phyloP scores from a whole-genome alignment of 2,113 vertebrate genomes.

The Polypterus bichir region DNA sequence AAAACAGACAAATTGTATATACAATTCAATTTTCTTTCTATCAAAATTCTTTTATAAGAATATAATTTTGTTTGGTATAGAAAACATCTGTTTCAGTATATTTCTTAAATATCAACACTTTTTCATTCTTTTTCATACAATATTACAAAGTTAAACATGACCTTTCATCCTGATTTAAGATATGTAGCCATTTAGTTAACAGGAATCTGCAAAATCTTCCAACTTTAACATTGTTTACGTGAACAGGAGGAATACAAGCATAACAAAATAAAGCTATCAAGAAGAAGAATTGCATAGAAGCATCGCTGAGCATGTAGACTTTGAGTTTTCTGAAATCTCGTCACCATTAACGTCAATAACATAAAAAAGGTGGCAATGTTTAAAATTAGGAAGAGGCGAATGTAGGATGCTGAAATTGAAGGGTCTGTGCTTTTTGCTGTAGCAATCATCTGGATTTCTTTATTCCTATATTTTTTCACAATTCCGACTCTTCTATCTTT shows the following conservation, averaged over 20 bases:
- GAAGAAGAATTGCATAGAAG: conserved; percentile 75
- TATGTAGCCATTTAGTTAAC: too few species aligned
- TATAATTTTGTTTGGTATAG: too few species aligned
- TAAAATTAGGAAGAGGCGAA: conserved; percentile 77
- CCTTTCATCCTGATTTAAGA: too few species aligned
- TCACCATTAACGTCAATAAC: conserved; percentile 77
- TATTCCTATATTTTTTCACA: conserved; percentile 45
- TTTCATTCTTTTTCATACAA: too few species aligned
- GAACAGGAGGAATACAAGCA: conserved; percentile 92
- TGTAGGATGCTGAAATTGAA: conserved; percentile 65
- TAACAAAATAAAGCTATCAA: conserved; percentile 81
- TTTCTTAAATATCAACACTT: too few species aligned
- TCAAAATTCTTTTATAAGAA: too few species aligned
- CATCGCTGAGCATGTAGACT: conserved; percentile 78
- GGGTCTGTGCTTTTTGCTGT: conserved; percentile 46
- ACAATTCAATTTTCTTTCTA: too few species aligned
- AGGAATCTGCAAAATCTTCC: too few species aligned
- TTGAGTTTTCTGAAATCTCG: conserved; percentile 70
- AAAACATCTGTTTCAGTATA: too few species aligned
- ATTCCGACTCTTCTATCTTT: conserved; percentile 52
- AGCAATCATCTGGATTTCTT: conserved; percentile 48
- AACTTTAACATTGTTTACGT: conserved; percentile 69
- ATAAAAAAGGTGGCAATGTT: conserved; percentile 91
- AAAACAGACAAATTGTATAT: too few species aligned
- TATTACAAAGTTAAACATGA: too few species aligned